A percentile compares a stretch with the other conserved stretches of the same genome.
Conservation (phyloP, 2,113 vertebrate genomes). For the Osmerus eperlanus region DNA sequence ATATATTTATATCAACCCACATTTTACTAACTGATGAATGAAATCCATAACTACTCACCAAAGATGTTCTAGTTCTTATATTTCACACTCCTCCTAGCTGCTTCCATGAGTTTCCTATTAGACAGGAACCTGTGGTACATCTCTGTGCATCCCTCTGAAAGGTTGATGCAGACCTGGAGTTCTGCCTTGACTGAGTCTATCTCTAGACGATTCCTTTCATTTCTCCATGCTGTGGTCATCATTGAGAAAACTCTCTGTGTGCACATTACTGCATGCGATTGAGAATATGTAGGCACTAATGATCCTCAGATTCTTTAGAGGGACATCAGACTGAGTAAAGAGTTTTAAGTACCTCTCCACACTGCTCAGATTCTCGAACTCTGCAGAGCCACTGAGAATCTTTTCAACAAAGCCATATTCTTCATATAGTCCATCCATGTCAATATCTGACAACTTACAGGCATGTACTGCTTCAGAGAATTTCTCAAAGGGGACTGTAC, state of each 20-base stretch:
- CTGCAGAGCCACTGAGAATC: constrained; percentile 4
- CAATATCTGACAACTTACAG: constrained; percentile 19
- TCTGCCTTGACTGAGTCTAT: constrained; percentile 24
- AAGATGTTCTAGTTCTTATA: too few relatives aligned
- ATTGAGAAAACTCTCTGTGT: constrained; percentile 22
- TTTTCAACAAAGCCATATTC: constrained; percentile 10
- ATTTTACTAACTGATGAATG: too few relatives aligned
- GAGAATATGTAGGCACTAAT: constrained; percentile 16
- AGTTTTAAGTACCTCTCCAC: constrained; percentile 7
- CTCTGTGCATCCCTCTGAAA: not conserved
- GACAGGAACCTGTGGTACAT: not conserved
- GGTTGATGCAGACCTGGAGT: constrained; percentile 18
- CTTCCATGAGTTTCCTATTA: not conserved
- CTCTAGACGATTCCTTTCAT: constrained; percentile 20
- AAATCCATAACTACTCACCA: too few relatives aligned
- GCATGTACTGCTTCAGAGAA: constrained; percentile 19
- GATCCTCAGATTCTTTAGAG: constrained; percentile 11
- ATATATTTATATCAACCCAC: too few relatives aligned
- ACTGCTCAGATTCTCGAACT: not conserved
- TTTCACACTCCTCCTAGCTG: not conserved
- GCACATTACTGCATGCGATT: constrained; percentile 26
- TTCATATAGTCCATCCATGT: constrained; percentile 20
- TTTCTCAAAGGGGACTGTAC: constrained; percentile 24
- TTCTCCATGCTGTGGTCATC: constrained; percentile 26
- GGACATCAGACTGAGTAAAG: constrained; percentile 8